These are phyloP conservation scores for Argyra leucocephala DNA, from an alignment of 2,888 invertebrate genomes.

Conservation along the genomic window DNA sequence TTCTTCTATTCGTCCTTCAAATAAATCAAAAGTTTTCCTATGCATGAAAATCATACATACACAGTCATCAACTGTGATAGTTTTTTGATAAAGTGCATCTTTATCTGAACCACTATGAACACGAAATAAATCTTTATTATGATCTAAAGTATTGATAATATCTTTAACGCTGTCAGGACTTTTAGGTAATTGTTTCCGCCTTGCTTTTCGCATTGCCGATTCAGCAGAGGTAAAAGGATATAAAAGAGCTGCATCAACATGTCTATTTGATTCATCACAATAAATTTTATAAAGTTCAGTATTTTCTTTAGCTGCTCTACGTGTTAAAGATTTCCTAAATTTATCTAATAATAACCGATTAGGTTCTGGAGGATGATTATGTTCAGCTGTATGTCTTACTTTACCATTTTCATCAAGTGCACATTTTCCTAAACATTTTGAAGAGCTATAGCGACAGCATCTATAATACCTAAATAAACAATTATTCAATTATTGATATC, in stretches of 20 bases:
- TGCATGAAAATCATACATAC: slow-evolving; percentile 30
- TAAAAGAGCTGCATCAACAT: slow-evolving; percentile 29
- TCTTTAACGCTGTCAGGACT: slow-evolving; percentile 25
- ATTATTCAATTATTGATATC: too few species aligned
- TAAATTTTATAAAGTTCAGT: slow-evolving; percentile 28
- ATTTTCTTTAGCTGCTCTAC: slow-evolving; percentile 26
- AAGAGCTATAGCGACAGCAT: slow-evolving; percentile 28
- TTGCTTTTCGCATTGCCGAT: slow-evolving; percentile 31
- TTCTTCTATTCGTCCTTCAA: slow-evolving; percentile 27
- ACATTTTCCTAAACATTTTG: slow-evolving; percentile 28
- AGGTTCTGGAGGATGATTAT: slow-evolving; percentile 28
- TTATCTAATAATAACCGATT: slow-evolving; percentile 28
- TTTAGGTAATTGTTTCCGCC: slow-evolving; percentile 28
- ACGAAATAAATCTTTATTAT: slow-evolving; percentile 25
- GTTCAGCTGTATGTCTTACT: slow-evolving; percentile 25
- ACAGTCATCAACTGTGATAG: slow-evolving; percentile 24
- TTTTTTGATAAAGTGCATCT: slow-evolving; percentile 29
- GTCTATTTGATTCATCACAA: slow-evolving; percentile 29
- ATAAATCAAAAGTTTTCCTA: slow-evolving; percentile 25
- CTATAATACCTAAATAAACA: slow-evolving; percentile 27
- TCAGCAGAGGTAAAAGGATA: slow-evolving; percentile 30
- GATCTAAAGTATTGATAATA: slow-evolving; percentile 26
- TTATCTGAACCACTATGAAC: slow-evolving; percentile 27
- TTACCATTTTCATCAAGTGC: slow-evolving; percentile 25
- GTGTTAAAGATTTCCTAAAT: slow-evolving; percentile 29